Evolutionary conservation across 92 coral and sea anemone genomes (phyloP).

Genomic region (Heteractis magnifica): DNA sequence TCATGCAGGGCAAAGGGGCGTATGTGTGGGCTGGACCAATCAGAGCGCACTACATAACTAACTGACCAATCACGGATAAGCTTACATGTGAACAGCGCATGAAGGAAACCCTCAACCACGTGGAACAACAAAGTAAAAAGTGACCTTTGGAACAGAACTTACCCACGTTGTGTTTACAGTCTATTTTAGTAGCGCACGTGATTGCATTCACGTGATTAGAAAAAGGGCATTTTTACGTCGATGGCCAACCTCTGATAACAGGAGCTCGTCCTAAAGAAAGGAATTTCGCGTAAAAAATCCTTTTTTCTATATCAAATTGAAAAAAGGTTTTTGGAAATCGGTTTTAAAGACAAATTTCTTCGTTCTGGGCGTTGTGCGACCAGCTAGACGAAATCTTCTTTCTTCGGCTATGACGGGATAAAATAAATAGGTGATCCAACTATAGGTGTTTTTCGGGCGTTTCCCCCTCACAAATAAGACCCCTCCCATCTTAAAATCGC

Average conservation of each 20-base stretch:
- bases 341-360: constrained; percentile 4
- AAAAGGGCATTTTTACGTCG: neutral
- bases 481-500: neutral
- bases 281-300: neutral
- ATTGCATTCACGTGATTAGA: constrained; percentile 16
- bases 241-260: neutral
- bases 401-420: constrained; percentile 26
- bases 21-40: constrained; percentile 93
- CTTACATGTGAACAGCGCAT: constrained; percentile 96
- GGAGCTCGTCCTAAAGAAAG: neutral
- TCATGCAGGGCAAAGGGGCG: constrained; percentile 90
- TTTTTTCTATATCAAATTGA: neutral
- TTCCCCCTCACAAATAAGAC: neutral
- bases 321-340: neutral
- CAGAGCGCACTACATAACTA: constrained; percentile 43
- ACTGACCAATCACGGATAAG: constrained; percentile 77
- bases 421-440: constrained; percentile 13
- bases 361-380: constrained; percentile 16
- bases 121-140: constrained; percentile 56
- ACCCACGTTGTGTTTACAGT: constrained; percentile 61
- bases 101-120: constrained; percentile 80
- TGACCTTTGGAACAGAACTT: constrained; percentile 75
- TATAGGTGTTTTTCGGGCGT: constrained; percentile 31
- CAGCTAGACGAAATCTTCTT: neutral
- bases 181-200: constrained; percentile 59